Evolutionary conservation across 2,888 invertebrate genomes (phyloP), one percentile per base, ranked within the genome.

Genomic region (Alviniconcha strummeri): DNA sequence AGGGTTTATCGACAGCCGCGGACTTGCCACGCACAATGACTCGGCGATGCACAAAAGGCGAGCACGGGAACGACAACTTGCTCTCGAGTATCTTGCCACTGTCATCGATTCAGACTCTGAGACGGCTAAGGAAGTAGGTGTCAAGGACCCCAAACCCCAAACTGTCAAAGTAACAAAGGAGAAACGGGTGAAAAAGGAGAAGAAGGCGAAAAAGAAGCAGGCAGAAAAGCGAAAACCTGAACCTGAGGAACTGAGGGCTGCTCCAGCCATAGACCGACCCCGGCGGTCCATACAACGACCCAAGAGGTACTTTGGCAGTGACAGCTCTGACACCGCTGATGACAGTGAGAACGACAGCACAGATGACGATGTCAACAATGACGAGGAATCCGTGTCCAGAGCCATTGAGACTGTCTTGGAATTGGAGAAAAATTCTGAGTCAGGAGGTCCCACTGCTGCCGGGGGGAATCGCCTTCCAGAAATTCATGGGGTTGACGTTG

Each of bases 1-100:
- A 72, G 84, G 83, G 2, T 90, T 89, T 83, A 84, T 86, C 9
- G 90, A 89, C 54, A 86, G 81, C 57, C 82, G 84, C 1, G 57
- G 83, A 9, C 76, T 85, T 9, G 77, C 82, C 54, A 78, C 78
- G 17, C 87, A 87, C 69, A 60, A 84, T 36, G 80, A 81, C 17
- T 85, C 87, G 6, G 56, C 84, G 11, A 78, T 84, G 15, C 87
- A 87, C 76, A 83, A 83, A 60, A 56, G 78, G 5, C 64, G 72
- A 69, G 52, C n/a, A 2, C 60, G 55, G 52, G 17, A 17, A 54
- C 69, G 52, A 19, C 17, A 57, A 79, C 36, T 36, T 36, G 36
- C 36, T 36, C 36, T 36, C 36, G 36, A 36, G 3, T 36, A 36
- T 3, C 36, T 36, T 36, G 36, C 36, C 36, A 36, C 36, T 36